A percentile compares a stretch with the other conserved stretches of the same genome.
Evolutionary conservation across 2,888 invertebrate species (phyloP).

Genomic region (Agonopterix alstromeriana): DNA sequence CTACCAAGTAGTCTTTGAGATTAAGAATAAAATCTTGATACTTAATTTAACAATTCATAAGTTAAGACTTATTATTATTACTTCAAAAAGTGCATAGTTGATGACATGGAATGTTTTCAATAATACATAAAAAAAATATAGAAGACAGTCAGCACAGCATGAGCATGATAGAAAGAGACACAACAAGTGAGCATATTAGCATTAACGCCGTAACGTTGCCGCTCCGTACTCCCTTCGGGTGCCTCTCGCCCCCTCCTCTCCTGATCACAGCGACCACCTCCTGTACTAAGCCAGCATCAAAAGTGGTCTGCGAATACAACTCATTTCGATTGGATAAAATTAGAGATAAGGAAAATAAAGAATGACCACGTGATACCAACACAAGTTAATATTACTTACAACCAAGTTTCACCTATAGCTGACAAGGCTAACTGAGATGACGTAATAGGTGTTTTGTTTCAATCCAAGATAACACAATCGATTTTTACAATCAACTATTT

Average conservation of each 20-base stretch:
- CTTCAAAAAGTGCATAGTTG: not conserved
- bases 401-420: constrained; percentile 29
- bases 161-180: constrained; percentile 28
- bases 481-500: constrained; percentile 13
- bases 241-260: constrained; percentile 59
- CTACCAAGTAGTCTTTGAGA: no score
- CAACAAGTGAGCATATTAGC: constrained; percentile 40
- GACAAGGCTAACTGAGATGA: constrained; percentile 31
- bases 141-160: not conserved
- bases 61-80: no score
- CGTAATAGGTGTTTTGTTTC: constrained; percentile 18
- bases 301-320: constrained; percentile 35
- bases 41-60: no score
- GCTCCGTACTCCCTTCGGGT: constrained; percentile 55
- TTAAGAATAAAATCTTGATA: no score
- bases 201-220: constrained; percentile 56
- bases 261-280: constrained; percentile 45
- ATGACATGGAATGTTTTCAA: constrained; percentile 3
- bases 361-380: constrained; percentile 39
- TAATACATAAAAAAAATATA: not conserved
- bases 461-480: constrained; percentile 28
- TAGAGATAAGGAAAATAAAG: constrained; percentile 45
- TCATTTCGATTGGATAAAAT: constrained; percentile 46
- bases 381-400: constrained; percentile 24
- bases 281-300: constrained; percentile 41